Evolutionary conservation across 2,888 invertebrate species (phyloP).

Genomic region (Diarsia mendica): DNA sequence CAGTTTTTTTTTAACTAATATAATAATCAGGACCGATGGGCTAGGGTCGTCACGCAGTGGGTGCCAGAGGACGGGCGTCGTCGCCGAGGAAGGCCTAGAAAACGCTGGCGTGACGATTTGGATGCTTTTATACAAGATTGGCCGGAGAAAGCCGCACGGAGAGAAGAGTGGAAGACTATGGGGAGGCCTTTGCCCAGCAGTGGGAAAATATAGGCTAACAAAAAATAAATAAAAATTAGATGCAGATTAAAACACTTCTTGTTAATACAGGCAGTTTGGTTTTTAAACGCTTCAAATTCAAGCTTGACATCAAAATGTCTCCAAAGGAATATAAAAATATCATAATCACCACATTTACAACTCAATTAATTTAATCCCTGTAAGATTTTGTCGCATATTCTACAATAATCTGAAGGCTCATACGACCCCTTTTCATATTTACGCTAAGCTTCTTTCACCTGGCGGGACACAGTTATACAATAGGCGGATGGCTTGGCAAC

Average conservation of each 20-base stretch:
- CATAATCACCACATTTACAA: neutral
- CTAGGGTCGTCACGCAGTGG: no score
- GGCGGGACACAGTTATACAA: neutral
- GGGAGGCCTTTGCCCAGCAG: no score
- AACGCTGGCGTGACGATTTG: no score
- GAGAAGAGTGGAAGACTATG: no score
- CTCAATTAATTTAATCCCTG: slow-evolving; percentile 4
- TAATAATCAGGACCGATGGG: no score
- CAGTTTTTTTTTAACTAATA: no score
- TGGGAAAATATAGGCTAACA: no score
- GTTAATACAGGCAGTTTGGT: neutral
- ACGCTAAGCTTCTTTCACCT: slow-evolving; percentile 21
- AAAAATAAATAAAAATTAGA: no score
- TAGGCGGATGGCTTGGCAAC: slow-evolving; percentile 2
- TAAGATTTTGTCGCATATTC: slow-evolving; percentile 4
- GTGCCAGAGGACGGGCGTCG: no score
- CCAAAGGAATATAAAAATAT: neutral
- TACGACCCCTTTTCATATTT: slow-evolving; percentile 27
- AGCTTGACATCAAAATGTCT: neutral
- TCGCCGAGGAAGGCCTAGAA: no score
- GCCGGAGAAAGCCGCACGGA: no score
- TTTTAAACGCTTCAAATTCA: neutral
- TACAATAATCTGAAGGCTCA: slow-evolving; percentile 16
- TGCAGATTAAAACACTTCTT: neutral
- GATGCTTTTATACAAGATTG: no score